These are phyloP conservation scores for Catostylus mosaicus DNA, from an alignment of 30 jellyfish, hydroid and myxozoan genomes.

Conservation along the genomic window DNA sequence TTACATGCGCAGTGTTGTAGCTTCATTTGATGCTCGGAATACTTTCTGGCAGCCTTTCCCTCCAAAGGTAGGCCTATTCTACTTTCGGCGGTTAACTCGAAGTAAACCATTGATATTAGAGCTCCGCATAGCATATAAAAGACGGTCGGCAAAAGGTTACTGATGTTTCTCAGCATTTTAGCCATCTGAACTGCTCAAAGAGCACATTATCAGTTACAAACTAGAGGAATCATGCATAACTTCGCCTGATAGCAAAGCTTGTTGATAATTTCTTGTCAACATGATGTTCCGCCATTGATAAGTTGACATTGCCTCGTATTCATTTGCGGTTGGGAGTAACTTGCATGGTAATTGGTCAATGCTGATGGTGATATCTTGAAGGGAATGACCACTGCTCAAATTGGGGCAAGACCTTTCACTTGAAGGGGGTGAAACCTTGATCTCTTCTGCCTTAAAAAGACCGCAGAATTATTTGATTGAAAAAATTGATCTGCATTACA, in stretches of 20 bases:
- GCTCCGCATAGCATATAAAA: slow-evolving; percentile 32
- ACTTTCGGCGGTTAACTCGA: slow-evolving; percentile 1
- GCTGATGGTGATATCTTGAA: too few species aligned
- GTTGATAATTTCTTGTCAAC: too few species aligned
- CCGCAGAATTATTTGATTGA: too few species aligned
- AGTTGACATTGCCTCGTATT: background rate
- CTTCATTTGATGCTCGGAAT: background rate
- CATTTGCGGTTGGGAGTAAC: too few species aligned
- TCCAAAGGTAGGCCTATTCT: background rate
- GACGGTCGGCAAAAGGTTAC: background rate
- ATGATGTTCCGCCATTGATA: background rate
- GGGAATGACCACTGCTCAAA: too few species aligned
- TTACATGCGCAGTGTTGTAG: background rate
- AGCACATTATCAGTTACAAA: background rate
- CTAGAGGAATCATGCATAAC: background rate
- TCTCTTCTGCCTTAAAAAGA: too few species aligned
- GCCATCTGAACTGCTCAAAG: background rate
- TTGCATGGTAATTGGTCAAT: too few species aligned
- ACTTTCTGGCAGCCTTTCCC: background rate
- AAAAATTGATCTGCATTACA: too few species aligned
- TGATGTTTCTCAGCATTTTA: slow-evolving; percentile 24
- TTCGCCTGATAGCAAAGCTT: background rate
- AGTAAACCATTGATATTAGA: background rate
- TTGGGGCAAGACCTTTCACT: too few species aligned
- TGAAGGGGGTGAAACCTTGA: too few species aligned